Base-by-base conservation (phyloP, 64 coral and sea anemone genomes). In the Stichodactyla mertensii region DNA sequence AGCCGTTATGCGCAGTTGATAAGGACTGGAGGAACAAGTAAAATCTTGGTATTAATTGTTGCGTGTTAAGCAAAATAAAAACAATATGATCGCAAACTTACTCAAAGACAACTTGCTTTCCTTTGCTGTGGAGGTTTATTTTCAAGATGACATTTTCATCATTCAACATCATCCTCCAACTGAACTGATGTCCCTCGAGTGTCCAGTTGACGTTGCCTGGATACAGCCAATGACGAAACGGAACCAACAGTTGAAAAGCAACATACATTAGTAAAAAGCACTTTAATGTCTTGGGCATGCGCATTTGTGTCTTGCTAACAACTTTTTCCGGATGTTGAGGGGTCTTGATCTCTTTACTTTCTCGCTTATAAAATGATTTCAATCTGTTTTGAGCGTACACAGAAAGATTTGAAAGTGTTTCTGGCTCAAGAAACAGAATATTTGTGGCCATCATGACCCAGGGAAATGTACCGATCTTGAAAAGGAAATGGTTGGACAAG, bases 161-260 rank as follows among this genome's bases (percentile, higher is more conserved):
- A 52, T 92, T 92, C 52, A 92, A 24, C 90, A 92, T 92, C 90
- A 92, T 92, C 12, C 90, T 57, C 90, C 90, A 92, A 52, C 90
- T 92, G 10, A 92, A 92, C 85, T 92, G 90, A 81, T 92, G 90
- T n/a, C 90, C 90, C 28, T 92, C 90, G 79, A 92, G 78, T 52
- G 90, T 92, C 90, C 90, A 92, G 78, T 92, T 92, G 13, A 92
- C 90, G 90, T 92, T 86, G 52, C 90, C 84, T 78, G 90, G 85
- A 92, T 92, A 92, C 85, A 92, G 85, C 90, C 90, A 92, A 92
- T 92, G 90, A 64, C 90, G 90, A 23, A 92, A 92, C 52, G 90
- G 90, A n/a, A 87, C 7, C 11, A 92, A 5, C 61, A 92, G 16
- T 80, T 92, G 90, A 13, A 57, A 83, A 24, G 59, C 86, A 64